phyloP scores from a whole-genome alignment of 2,797 vertebrate species.

The Psittacula derbiana region DNA sequence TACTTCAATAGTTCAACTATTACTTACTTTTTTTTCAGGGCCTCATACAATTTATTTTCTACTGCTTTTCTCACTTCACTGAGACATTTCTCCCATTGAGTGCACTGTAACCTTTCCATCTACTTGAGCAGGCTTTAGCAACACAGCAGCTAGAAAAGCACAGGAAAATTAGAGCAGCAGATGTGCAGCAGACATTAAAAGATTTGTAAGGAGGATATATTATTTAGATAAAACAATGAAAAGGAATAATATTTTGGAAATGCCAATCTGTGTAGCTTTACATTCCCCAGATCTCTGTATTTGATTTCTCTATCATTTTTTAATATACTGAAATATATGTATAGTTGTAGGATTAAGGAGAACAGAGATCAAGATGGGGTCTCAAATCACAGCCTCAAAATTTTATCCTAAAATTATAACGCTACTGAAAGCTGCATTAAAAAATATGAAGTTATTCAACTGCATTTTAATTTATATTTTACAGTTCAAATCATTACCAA shows the following conservation, averaged over 20 bases:
- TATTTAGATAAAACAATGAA: background rate
- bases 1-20: background rate
- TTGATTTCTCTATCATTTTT: background rate
- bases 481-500: background rate
- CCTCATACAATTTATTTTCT: background rate
- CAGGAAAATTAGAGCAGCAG: background rate
- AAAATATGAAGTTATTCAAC: background rate
- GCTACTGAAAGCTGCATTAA: background rate
- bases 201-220: background rate
- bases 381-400: background rate
- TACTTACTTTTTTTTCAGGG: background rate
- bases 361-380: background rate
- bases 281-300: background rate
- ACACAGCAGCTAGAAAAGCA: background rate
- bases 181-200: background rate
- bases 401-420: background rate
- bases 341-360: background rate
- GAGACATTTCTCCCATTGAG: background rate
- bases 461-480: background rate
- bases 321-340: background rate
- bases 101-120: background rate
- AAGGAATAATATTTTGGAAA: background rate
- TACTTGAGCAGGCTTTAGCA: background rate
- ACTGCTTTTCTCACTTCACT: background rate
- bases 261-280: background rate